phyloP scores from a whole-genome alignment of 1,140 invertebrate genomes.

The Ceratosolen fusciceps region DNA sequence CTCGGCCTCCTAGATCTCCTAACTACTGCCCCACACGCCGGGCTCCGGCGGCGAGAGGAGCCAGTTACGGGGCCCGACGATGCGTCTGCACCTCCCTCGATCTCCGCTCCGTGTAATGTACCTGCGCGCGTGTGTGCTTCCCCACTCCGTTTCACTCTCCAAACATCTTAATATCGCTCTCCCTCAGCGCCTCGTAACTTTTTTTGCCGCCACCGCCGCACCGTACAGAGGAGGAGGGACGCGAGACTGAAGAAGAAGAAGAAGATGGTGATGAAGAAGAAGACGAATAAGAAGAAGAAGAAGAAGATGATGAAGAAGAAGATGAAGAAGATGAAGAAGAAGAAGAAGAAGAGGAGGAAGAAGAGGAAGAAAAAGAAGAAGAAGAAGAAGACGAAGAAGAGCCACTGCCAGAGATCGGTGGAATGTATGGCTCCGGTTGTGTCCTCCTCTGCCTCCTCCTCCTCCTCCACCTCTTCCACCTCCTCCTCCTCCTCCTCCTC shows the following conservation, averaged over 20 bases:
- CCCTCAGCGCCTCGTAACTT: conserved; percentile 19
- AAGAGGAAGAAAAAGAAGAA: no score
- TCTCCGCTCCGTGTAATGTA: neutral
- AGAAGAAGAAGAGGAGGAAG: no score
- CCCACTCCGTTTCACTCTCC: conserved; percentile 48
- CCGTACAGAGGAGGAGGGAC: neutral
- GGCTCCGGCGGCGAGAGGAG: neutral
- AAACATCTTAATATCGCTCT: conserved; percentile 60
- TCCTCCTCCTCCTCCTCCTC: neutral
- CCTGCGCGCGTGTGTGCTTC: conserved; percentile 15
- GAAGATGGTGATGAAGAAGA: no score
- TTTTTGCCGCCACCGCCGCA: neutral
- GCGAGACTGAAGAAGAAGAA: no score
- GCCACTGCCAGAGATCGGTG: neutral
- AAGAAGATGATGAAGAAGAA: no score
- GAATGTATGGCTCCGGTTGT: neutral
- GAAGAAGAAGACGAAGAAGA: no score
- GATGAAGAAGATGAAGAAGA: no score
- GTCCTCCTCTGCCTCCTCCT: neutral
- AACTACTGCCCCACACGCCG: neutral
- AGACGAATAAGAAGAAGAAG: no score
- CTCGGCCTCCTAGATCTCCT: no score
- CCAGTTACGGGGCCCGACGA: neutral
- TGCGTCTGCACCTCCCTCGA: neutral
- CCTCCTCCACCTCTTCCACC: no score